A percentile compares a stretch with the other conserved stretches of the same genome.
phyloP scores from a whole-genome alignment of 2,888 invertebrate genomes.

The Drosophila affinis region DNA sequence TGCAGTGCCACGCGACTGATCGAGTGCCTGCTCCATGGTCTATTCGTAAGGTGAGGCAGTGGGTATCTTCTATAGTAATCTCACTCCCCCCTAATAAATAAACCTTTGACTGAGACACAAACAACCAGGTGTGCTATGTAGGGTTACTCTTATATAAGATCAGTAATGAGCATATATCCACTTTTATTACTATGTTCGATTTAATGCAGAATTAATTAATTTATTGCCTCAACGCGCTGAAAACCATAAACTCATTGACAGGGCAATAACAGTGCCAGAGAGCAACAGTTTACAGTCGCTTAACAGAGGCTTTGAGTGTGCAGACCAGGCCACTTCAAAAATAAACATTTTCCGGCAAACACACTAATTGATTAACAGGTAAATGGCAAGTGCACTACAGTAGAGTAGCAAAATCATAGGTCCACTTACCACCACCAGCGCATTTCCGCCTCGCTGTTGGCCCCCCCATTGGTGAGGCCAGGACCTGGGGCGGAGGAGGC shows the following conservation, averaged over 20 bases:
- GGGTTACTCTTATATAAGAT: slow-evolving; percentile 57
- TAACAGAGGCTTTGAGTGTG: slow-evolving; percentile 5
- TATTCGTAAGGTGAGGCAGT: not conserved
- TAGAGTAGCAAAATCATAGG: not conserved
- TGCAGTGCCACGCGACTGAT: not conserved
- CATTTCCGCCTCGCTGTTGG: slow-evolving; percentile 82
- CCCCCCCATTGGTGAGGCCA: slow-evolving; percentile 53
- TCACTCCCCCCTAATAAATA: not conserved
- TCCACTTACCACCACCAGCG: slow-evolving; percentile 83
- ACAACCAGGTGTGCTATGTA: slow-evolving; percentile 59
- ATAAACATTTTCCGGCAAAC: not conserved
- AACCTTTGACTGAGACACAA: slow-evolving; percentile 8
- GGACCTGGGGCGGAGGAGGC: slow-evolving; percentile 79
- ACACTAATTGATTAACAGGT: slow-evolving; percentile 21
- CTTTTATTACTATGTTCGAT: slow-evolving; percentile 31
- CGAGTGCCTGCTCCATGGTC: not conserved
- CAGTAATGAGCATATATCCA: slow-evolving; percentile 24
- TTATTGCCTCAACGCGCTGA: slow-evolving; percentile 3
- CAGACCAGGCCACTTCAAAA: slow-evolving; percentile 16
- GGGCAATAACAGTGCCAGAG: not conserved
- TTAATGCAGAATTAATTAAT: slow-evolving; percentile 27
- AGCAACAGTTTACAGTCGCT: not conserved
- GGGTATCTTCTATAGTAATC: not conserved
- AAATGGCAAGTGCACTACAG: not conserved
- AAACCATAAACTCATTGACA: slow-evolving; percentile 23